A percentile compares a stretch with the other conserved stretches of the same genome.
phyloP scores from a whole-genome alignment of 2,113 vertebrate species.

The Chloropsis hardwickii region DNA sequence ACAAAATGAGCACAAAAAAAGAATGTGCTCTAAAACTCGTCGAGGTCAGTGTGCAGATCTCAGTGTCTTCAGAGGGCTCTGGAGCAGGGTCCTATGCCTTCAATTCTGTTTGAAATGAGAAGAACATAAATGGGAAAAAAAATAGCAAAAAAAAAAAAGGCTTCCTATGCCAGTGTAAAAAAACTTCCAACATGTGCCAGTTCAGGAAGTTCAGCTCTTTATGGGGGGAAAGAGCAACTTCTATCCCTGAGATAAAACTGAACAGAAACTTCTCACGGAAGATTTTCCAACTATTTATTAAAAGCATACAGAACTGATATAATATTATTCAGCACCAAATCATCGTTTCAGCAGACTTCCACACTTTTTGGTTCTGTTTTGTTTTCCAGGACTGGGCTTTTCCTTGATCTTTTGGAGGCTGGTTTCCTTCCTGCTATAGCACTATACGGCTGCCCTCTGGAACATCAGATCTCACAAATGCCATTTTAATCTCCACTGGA shows the following conservation, averaged over 20 bases:
- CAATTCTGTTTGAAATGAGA: background rate
- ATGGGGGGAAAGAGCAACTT: background rate
- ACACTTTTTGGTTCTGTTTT: background rate
- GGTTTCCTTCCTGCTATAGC: background rate
- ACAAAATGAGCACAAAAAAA: background rate
- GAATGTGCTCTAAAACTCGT: accelerated
- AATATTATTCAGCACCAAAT: background rate
- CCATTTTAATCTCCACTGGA: background rate
- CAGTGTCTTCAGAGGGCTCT: background rate
- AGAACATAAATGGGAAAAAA: background rate
- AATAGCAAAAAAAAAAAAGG: background rate
- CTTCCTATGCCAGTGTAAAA: background rate
- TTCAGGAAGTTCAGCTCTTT: background rate
- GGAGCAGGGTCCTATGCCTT: background rate
- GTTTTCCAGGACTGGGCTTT: background rate
- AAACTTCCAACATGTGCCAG: background rate
- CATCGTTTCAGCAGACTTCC: background rate
- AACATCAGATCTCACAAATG: background rate
- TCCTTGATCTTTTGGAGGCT: background rate
- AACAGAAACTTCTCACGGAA: background rate
- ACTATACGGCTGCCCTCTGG: background rate
- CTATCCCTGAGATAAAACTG: background rate
- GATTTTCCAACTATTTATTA: background rate
- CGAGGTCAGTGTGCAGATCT: background rate
- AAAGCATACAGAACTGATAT: background rate